Conservation (phyloP, 2,113 vertebrate species). For the Amblyopsis rosae region DNA sequence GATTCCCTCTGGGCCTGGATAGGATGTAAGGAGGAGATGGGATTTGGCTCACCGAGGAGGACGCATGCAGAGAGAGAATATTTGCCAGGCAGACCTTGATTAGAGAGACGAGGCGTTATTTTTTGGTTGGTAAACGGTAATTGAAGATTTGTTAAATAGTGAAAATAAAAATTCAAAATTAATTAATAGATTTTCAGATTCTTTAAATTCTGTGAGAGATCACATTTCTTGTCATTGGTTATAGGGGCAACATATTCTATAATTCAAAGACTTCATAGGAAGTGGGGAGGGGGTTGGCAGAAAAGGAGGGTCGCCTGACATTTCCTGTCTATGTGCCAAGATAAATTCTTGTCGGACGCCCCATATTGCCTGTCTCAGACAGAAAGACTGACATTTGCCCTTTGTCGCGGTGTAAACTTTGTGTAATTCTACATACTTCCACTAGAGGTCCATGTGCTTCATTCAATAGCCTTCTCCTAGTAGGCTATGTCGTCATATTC, state of each 20-base stretch:
- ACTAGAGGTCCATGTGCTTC: background rate
- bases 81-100: no score
- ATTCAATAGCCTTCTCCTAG: no score
- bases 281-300: background rate
- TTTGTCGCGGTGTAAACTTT: background rate
- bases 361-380: slow-evolving; percentile 42
- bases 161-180: no score
- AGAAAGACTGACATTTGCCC: slow-evolving; percentile 2
- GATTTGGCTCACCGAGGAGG: slow-evolving; percentile 19
- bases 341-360: slow-evolving; percentile 31
- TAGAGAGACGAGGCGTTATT: no score
- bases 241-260: background rate
- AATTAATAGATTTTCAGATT: no score
- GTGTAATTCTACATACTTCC: background rate
- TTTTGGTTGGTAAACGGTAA: no score
- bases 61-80: background rate
- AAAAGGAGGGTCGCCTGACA: slow-evolving; percentile 31
- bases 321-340: slow-evolving; percentile 51
- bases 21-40: slow-evolving; percentile 4
- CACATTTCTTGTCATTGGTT: no score
- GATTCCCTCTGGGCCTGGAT: slow-evolving; percentile 5
- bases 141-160: no score
- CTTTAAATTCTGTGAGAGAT: no score
- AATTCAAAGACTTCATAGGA: no score
- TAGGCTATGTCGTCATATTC: no score